A percentile compares a stretch with the other conserved stretches of the same genome.
These are phyloP conservation scores for Oreochromis spilurus DNA, from an alignment of 2,113 vertebrate genomes.

Conservation along the genomic window DNA sequence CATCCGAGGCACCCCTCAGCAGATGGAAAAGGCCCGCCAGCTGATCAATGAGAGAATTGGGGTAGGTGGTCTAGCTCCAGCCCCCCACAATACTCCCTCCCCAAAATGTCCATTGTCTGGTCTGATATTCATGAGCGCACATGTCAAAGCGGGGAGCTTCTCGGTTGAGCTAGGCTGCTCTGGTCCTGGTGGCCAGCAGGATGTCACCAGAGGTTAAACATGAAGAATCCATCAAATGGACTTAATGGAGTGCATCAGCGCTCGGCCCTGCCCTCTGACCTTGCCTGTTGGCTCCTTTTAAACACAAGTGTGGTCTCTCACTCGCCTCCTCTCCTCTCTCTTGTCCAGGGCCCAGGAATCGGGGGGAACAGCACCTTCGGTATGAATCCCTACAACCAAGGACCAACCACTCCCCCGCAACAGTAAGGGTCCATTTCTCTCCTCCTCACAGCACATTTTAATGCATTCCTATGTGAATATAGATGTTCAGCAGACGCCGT, in stretches of 20 bases:
- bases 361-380: slow-evolving; percentile 85
- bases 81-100: background rate
- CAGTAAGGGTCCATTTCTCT: slow-evolving; percentile 77
- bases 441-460: background rate
- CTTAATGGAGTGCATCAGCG: slow-evolving; percentile 73
- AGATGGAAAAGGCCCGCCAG: slow-evolving; percentile 92
- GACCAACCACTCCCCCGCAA: slow-evolving; percentile 87
- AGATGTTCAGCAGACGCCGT: background rate
- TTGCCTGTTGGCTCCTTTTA: slow-evolving; percentile 62
- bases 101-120: slow-evolving; percentile 49
- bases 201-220: slow-evolving; percentile 71
- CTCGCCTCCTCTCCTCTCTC: slow-evolving; percentile 43
- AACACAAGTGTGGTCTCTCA: slow-evolving; percentile 70
- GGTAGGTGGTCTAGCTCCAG: slow-evolving; percentile 75
- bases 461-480: background rate
- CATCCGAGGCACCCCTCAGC: slow-evolving; percentile 89
- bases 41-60: slow-evolving; percentile 98
- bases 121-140: slow-evolving; percentile 69
- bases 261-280: slow-evolving; percentile 64
- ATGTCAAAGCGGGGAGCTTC: slow-evolving; percentile 52
- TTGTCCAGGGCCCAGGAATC: slow-evolving; percentile 80
- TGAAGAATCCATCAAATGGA: slow-evolving; percentile 75
- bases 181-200: slow-evolving; percentile 54
- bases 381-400: slow-evolving; percentile 90
- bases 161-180: slow-evolving; percentile 9